Base-by-base conservation (phyloP, 2,888 invertebrate genomes). In the Odontocolon sp. region DNA sequence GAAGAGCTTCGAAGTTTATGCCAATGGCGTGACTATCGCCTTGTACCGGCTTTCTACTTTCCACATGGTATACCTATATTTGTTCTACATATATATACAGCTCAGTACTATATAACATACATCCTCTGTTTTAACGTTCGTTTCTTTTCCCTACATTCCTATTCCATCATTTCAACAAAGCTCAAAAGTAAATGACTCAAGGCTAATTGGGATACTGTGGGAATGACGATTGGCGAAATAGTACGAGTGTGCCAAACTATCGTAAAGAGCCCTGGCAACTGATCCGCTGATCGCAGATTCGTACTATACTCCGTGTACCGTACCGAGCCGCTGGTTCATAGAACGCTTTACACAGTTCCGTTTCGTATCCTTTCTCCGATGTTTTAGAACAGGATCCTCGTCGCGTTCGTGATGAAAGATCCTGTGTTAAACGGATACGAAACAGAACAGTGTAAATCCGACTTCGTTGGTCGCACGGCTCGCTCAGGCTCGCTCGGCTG, bases 401-500 rank as follows among this genome's bases (percentile, higher is more conserved):
- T n/a, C n/a, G n/a, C n/a, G n/a, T n/a, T n/a, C n/a, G n/a, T n/a
- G n/a, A n/a, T n/a, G n/a, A n/a, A n/a, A n/a, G n/a, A n/a, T n/a
- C n/a, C n/a, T n/a, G n/a, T n/a, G n/a, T n/a, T n/a, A n/a, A n/a
- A n/a, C n/a, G n/a, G n/a, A n/a, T n/a, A n/a, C n/a, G n/a, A n/a
- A n/a, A n/a, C n/a, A n/a, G n/a, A n/a, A n/a, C n/a, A n/a, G n/a
- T n/a, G n/a, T n/a, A n/a, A n/a, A n/a, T n/a, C n/a, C n/a, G n/a
- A n/a, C n/a, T n/a, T n/a, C n/a, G 36, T 52, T 36, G 52, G 16
- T 72, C 71, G 52, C 71, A 74, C 69, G 77, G 73, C 74, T 77
- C 33, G 59, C 23, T 26, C 14, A 36, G 61, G 57, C 59, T 18
- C 21, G 26, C 11, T 6, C 40, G n/a, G 21, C 11, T 36, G 28